Evolutionary conservation across 2,113 vertebrate species (phyloP), one percentile per base, ranked within the genome.

Genomic region (Dicaeum eximium): DNA sequence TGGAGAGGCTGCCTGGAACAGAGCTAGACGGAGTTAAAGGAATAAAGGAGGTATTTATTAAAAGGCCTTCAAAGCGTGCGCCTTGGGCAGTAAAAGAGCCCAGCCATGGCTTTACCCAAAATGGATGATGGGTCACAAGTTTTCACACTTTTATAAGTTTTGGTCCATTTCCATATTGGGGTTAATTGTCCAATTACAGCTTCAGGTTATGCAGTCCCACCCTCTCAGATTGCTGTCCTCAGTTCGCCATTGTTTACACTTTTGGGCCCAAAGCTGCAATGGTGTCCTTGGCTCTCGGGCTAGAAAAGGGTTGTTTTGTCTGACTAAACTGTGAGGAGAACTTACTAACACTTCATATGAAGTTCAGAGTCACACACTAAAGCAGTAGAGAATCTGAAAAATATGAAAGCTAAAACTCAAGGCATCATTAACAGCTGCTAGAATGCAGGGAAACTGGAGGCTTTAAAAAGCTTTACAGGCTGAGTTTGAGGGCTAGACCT

Each of bases 111-210:
- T 54, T 6, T 1, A 40, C 30, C 11, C 69, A 71, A 33, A 48
- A 19, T 24, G 67, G 35, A 31, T 21, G 1, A 0, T 4, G 0
- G 0, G 15, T 53, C 28, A 24, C 0, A 2, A 40, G 21, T 40
- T 53, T 38, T 33, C 28, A 40, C 69, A 33, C 28, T 53, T 71
- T 33, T 24, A 6, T 33, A 33, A 40, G 10, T 53, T 71, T 53
- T 24, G 69, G 15, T 24, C 9, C 37, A 40, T 53, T 71, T 42
- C 7, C 30, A n/a, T 42, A 19, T 19, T 54, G 16, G 30, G 13
- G 5, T 72, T 27, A n/a, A 27, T 44, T 54, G 70, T 56, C 23
- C 38, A 72, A 27, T 42, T 42, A 9, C 38, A 56, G 38, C 38
- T 25, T 15, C 38, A n/a, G 51, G 16, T 54, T 19, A 3, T 72